Evolutionary conservation across 2,113 vertebrate species (phyloP), one percentile per base, ranked within the genome.

Genomic region (Numenius arquata): DNA sequence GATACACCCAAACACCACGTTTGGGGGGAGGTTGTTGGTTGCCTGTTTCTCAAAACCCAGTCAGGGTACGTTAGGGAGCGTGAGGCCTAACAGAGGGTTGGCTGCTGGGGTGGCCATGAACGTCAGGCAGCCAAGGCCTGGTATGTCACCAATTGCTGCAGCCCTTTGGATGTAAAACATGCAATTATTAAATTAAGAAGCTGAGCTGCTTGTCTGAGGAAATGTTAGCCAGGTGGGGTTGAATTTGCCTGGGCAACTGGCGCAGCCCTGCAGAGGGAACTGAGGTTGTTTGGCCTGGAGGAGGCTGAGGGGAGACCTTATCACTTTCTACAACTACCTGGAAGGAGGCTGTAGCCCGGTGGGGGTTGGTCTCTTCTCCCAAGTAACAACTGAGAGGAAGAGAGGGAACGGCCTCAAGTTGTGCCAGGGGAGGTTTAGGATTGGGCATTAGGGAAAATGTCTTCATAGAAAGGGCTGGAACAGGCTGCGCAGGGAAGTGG

Each of bases 121-220:
- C 1, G 1, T 4, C 2, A 5, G 26, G 3, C 5, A 5, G 26
- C 2, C 0, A 38, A 13, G 2, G 4, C 58, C 41, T 4, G 11
- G 1, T 2, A 5, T 1, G 2, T 0, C 5, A 47, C 12, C 25
- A 3, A 7, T 5, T 1, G 13, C 12, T 12, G 15, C 62, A 8
- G 23, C 11, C 0, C 3, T 4, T 1, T 5, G 14, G 27, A 3
- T 2, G 6, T 2, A 19, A 43, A 3, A 22, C 0, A 18, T 9
- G 43, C 48, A 20, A 2, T 21, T 29, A 40, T 8, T 15, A 22
- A 6, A 59, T 4, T 2, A 17, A n/a, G 50, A 62, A 77, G 38
- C 29, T 1, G 59, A 77, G 68, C 34, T 53, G 50, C 59, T 53
- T 0, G 38, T 43, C 67, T 4, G 11, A 32, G 26, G 18, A 65